Evolutionary conservation across 2,797 vertebrate genomes (phyloP).

Genomic region (Neosalanx taihuensis): DNA sequence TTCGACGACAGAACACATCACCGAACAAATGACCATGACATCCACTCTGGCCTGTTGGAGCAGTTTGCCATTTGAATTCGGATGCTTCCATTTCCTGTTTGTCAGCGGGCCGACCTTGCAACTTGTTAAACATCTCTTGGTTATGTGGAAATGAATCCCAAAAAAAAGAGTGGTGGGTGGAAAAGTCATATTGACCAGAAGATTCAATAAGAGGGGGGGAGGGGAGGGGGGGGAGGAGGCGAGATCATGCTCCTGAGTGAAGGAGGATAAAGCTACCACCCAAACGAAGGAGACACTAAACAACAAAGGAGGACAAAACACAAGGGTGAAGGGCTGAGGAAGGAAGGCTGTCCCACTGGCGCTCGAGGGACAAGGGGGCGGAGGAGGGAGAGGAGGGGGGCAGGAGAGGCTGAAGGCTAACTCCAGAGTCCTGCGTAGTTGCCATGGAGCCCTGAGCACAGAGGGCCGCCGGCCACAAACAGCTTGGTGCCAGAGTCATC

Average conservation of each 20-base stretch:
- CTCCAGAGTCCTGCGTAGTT: slow-evolving; percentile 99
- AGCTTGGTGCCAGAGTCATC: slow-evolving; percentile 97
- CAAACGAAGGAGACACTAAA: slow-evolving; percentile 18
- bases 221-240: slow-evolving; percentile 41
- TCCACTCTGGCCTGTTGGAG: too few relatives aligned
- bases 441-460: slow-evolving; percentile 96
- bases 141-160: slow-evolving; percentile 33
- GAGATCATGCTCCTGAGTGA: slow-evolving; percentile 66
- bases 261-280: slow-evolving; percentile 32
- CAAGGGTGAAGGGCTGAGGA: background rate
- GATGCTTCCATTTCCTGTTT: too few relatives aligned
- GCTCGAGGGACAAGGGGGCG: slow-evolving; percentile 32
- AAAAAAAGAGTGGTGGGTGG: slow-evolving; percentile 23
- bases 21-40: slow-evolving; percentile 13
- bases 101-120: slow-evolving; percentile 44
- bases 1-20: slow-evolving; percentile 37
- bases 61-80: too few relatives aligned
- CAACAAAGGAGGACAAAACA: slow-evolving; percentile 5
- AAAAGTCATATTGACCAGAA: slow-evolving; percentile 21
- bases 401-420: slow-evolving; percentile 65
- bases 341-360: background rate
- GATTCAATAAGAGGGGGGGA: slow-evolving; percentile 23
- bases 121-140: slow-evolving; percentile 46
- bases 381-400: slow-evolving; percentile 30
- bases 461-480: slow-evolving; percentile 95